Conservation (phyloP, 2,113 vertebrate genomes). For the Riparia riparia region DNA sequence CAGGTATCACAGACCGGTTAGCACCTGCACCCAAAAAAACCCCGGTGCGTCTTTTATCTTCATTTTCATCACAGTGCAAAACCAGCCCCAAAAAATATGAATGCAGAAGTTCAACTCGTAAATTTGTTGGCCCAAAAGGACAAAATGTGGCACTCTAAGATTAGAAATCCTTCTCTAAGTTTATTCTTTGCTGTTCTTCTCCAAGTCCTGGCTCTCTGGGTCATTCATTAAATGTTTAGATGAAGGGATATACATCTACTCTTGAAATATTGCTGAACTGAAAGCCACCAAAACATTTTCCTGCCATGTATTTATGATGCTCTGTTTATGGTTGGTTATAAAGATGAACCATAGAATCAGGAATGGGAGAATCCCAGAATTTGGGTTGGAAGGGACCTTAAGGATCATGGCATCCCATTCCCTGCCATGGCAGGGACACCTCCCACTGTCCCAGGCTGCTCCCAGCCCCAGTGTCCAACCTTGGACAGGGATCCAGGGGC, state of each 20-base stretch:
- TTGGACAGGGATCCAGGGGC: background rate
- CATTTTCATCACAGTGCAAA: background rate
- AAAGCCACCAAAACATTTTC: background rate
- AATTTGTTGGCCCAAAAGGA: background rate
- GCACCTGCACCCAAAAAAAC: background rate
- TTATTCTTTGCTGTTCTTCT: background rate
- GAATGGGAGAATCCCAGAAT: background rate
- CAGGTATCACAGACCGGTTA: background rate
- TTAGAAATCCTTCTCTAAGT: background rate
- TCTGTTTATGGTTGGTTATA: background rate
- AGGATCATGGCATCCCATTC: accelerated
- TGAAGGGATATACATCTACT: background rate
- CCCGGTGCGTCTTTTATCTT: too few species aligned
- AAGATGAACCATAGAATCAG: background rate
- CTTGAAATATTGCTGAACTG: background rate
- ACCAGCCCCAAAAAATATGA: background rate
- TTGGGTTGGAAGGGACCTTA: background rate
- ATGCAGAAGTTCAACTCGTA: background rate
- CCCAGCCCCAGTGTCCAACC: background rate
- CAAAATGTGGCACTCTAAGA: background rate
- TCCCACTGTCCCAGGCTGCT: background rate
- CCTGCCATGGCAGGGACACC: background rate
- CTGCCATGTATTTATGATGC: background rate
- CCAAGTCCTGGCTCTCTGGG: background rate
- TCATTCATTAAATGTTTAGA: background rate